phyloP scores from a whole-genome alignment of 2,888 invertebrate genomes.

The Diachrysia chrysitis region DNA sequence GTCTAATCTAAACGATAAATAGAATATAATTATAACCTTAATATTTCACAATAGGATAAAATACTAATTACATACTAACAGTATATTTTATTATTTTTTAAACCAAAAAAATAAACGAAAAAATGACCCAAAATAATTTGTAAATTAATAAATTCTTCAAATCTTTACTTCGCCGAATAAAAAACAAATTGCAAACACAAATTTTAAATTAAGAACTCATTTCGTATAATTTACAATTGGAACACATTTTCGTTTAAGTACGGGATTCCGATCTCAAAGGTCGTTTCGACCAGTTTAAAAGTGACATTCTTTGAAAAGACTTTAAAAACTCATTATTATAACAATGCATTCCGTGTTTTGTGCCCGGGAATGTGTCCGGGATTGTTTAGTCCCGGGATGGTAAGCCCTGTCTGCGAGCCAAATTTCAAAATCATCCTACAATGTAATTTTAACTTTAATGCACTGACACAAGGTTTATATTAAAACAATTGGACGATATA shows the following conservation, averaged over 20 bases:
- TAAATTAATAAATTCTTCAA: background rate
- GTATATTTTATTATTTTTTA: no score
- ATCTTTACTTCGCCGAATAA: background rate
- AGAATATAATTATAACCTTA: no score
- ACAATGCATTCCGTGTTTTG: conserved; percentile 72
- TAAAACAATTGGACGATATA: background rate
- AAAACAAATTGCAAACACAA: conserved; percentile 28
- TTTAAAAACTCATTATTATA: conserved; percentile 66
- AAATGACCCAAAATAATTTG: background rate
- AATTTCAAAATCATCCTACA: conserved; percentile 13
- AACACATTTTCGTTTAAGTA: conserved; percentile 43
- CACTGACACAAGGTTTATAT: background rate
- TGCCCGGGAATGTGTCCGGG: conserved; percentile 62
- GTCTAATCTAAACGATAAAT: no score
- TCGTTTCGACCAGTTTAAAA: conserved; percentile 55
- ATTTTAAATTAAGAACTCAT: conserved; percentile 40
- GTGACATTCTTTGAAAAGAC: conserved; percentile 53
- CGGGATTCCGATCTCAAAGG: conserved; percentile 52
- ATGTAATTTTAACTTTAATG: conserved; percentile 12
- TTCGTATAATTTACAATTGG: conserved; percentile 37
- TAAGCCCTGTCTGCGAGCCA: conserved; percentile 29
- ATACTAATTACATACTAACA: no score
- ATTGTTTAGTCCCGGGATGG: conserved; percentile 58
- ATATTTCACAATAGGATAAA: no score
- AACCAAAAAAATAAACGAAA: background rate